A percentile compares a stretch with the other conserved stretches of the same genome.
Conservation (phyloP, 2,113 vertebrate species). For the Ceyx margarethae region DNA sequence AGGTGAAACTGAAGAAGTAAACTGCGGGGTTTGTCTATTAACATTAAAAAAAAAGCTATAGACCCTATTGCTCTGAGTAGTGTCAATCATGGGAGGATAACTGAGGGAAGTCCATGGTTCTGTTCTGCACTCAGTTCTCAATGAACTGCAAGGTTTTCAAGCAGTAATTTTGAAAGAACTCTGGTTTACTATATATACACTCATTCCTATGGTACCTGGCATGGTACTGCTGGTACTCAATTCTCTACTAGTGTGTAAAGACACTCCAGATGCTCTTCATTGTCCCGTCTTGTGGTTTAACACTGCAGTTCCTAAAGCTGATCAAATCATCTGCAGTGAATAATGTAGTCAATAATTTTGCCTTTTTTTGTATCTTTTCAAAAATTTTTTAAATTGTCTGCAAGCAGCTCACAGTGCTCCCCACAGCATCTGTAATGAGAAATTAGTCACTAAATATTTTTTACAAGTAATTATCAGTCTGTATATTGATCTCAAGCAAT, state of each 20-base stretch:
- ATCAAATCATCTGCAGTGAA: not conserved
- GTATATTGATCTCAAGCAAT: not conserved
- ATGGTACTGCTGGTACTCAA: not conserved
- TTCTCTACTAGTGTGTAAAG: not conserved
- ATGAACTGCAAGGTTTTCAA: not conserved
- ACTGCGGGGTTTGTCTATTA: not conserved
- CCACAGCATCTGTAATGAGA: slow-evolving; percentile 25
- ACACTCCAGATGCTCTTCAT: not conserved
- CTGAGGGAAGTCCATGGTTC: not conserved
- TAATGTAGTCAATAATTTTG: not conserved
- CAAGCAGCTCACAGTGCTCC: not conserved
- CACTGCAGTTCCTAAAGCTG: not conserved
- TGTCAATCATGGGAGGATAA: not conserved
- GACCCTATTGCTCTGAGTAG: not conserved
- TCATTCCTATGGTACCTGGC: not conserved
- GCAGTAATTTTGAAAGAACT: not conserved
- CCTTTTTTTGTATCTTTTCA: not conserved
- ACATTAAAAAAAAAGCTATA: not conserved
- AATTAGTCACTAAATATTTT: slow-evolving; percentile 53
- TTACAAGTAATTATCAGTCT: slow-evolving; percentile 25
- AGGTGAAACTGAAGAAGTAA: not conserved
- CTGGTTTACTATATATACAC: not conserved
- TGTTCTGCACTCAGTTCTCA: not conserved
- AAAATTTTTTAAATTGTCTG: not conserved
- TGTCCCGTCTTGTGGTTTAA: not conserved